Base-by-base conservation (phyloP, 53 echinoderm and acorn worm genomes). In the Luidia sarsii region DNA sequence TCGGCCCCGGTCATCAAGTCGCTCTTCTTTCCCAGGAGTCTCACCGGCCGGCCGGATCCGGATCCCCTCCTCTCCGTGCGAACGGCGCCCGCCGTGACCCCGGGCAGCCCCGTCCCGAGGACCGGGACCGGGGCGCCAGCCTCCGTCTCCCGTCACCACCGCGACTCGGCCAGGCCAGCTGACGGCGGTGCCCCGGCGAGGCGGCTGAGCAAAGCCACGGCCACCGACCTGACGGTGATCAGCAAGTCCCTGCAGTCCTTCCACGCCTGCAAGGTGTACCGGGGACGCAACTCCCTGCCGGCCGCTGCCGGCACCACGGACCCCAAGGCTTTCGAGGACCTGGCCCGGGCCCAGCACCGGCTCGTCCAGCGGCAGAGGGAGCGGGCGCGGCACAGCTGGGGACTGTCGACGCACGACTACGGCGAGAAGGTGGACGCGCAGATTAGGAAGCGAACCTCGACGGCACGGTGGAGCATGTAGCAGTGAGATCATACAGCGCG, bases 401-500 rank as follows among this genome's bases (percentile, higher is more conserved):
- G 48, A 14, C 36, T 43, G 1, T 45, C 38, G 23, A 45, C 68
- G 13, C 64, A 80, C 31, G 80, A 80, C 50, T 80, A 41, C 27
- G 80, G 80, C 14, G 64, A 80, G 54, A 22, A 22, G 34, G 49
- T 80, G 63, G 80, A 80, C 24, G 63, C 64, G 3, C 80, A 80
- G 64, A 80, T 63, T 25, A 80, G 31, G 45, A 63, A 35, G 33
- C 41, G 80, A 61, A 57, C 39, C 22, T 57, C 45, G 11, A n/a
- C n/a, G n/a, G 59, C 39, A 15, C 48, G 68, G 46, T 68, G 68
- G 68, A 68, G 68, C 68, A 43, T 68, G 68, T 68, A 68, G 28
- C 33, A n/a, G n/a, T n/a, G n/a, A n/a, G n/a, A n/a, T n/a, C n/a
- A n/a, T n/a, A n/a, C n/a, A n/a, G n/a, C n/a, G n/a, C n/a, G n/a